Base-by-base conservation (phyloP, 2,113 vertebrate genomes). In the Chionomys nivalis region DNA sequence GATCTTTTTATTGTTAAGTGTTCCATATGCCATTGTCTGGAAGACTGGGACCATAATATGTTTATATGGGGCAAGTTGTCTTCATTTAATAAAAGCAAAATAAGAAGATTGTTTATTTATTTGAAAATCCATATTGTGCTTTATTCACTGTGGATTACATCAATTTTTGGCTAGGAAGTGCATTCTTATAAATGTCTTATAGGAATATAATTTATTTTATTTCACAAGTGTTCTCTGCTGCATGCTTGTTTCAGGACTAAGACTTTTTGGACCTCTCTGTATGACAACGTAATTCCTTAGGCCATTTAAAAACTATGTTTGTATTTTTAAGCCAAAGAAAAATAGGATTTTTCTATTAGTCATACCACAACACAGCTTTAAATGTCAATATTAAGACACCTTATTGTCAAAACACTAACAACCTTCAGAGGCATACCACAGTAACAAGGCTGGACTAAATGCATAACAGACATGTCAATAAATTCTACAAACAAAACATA, bases 21-120 rank as follows among this genome's bases (percentile, higher is more conserved):
- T 87, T 87, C 92, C 47, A 0, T 91, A 85, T 95, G 94, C n/a
- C 89, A 95, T 97, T 97, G 61, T 97, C 49, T 96, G 68, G n/a
- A 76, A 94, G 7, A 79, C 19, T 90, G 63, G 73, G 90, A 78
- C 10, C 39, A 79, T 21, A 91, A 78, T 88, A 78, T 93, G 81
- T 93, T 95, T 94, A 92, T 94, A 88, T 55, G 89, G 47, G 73
- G 55, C 92, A 26, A 17, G 47, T 79, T 88, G 14, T 91, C 92
- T 89, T 95, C 28, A 91, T 92, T 94, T 95, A 61, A 89, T 95
- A 44, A 93, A 96, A 87, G 70, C 23, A 92, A 93, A 91, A 90
- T 14, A 88, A 21, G 52, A 77, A 33, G 47, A 39, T 44, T 90
- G 49, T 89, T 95, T 93, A 89, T 91, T 93, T 78, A 5, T 58